Conservation (phyloP, 2,888 invertebrate species). For the Crocallis elinguaria region DNA sequence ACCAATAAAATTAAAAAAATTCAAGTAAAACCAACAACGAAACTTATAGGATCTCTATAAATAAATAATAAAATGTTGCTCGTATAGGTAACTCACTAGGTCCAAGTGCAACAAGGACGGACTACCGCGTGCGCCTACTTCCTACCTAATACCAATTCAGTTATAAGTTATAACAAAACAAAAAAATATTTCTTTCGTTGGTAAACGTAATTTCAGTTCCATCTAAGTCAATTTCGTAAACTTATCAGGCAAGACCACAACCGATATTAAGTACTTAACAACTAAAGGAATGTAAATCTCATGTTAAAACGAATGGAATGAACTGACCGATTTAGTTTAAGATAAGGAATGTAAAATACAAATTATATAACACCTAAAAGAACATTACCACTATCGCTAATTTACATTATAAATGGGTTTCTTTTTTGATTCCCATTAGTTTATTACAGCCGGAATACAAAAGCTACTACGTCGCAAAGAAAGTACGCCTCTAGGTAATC, state of each 20-base stretch:
- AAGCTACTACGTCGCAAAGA: neutral
- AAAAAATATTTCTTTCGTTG: constrained; percentile 74
- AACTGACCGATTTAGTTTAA: constrained; percentile 58
- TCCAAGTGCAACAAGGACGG: constrained; percentile 60
- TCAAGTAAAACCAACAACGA: constrained; percentile 72
- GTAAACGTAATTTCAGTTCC: constrained; percentile 83
- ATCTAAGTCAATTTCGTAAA: constrained; percentile 79
- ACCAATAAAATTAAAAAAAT: constrained; percentile 64
- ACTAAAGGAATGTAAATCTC: constrained; percentile 82
- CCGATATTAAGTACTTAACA: constrained; percentile 85
- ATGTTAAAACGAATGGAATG: constrained; percentile 62
- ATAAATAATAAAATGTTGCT: constrained; percentile 79
- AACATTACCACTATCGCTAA: constrained; percentile 30
- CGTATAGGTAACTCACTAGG: constrained; percentile 82
- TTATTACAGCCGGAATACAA: constrained; percentile 6
- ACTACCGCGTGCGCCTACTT: constrained; percentile 57
- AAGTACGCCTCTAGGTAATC: no score
- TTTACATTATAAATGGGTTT: constrained; percentile 24
- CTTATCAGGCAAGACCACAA: constrained; percentile 86
- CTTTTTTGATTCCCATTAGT: constrained; percentile 11
- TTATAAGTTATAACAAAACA: constrained; percentile 70
- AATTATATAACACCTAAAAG: constrained; percentile 51
- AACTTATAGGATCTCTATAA: constrained; percentile 77
- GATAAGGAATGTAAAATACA: constrained; percentile 51
- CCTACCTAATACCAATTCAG: constrained; percentile 65